phyloP scores from a whole-genome alignment of 2,797 vertebrate genomes.

The Gephyroberyx darwinii region DNA sequence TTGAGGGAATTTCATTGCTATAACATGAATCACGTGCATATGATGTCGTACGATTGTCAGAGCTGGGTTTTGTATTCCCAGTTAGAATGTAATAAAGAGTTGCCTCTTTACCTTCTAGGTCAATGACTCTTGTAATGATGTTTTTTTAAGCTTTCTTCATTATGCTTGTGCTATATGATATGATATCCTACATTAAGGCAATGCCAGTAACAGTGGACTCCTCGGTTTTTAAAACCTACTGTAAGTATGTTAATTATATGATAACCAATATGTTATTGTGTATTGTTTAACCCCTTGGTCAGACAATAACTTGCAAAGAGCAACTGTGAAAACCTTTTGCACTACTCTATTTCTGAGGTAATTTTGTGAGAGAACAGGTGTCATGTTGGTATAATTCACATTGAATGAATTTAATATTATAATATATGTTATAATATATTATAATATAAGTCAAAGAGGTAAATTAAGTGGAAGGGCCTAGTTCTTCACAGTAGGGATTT shows the following conservation, averaged over 20 bases:
- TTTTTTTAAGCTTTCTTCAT: conserved; percentile 1
- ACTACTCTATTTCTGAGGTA: not conserved
- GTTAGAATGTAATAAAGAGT: conserved; percentile 1
- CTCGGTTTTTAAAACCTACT: conserved; percentile 59
- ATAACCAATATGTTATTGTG: conserved; percentile 57
- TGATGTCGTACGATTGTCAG: conserved; percentile 13
- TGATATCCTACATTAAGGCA: conserved; percentile 7
- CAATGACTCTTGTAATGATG: not conserved
- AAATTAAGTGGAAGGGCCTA: not conserved
- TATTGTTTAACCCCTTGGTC: conserved; percentile 27
- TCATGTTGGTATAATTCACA: not conserved
- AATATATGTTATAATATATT: too few species aligned
- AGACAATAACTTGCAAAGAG: conserved; percentile 23
- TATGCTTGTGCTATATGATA: not conserved
- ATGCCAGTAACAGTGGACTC: not conserved
- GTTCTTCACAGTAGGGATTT: not conserved
- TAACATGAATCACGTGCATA: conserved; percentile 14
- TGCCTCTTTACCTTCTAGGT: not conserved
- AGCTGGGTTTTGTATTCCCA: not conserved
- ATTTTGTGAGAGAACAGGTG: not conserved
- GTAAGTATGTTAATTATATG: conserved; percentile 54
- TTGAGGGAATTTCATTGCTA: conserved; percentile 14
- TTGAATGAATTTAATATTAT: not conserved
- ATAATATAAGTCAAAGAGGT: not conserved
- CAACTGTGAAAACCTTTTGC: conserved; percentile 15